These are phyloP conservation scores for Ancistrus triradiatus DNA, from an alignment of 2,113 vertebrate species.

Conservation along the genomic window DNA sequence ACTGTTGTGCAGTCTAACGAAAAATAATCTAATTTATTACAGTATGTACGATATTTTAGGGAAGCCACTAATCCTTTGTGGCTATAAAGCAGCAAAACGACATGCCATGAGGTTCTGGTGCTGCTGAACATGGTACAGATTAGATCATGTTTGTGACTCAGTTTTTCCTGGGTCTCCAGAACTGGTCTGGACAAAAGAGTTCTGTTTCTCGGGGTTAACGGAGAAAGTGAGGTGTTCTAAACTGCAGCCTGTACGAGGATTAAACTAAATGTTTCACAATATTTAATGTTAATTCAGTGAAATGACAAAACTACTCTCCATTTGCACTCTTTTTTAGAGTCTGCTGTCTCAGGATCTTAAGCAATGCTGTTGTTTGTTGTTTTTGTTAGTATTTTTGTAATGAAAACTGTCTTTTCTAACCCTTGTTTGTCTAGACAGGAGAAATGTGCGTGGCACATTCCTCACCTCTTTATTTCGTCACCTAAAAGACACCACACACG, in stretches of 20 bases:
- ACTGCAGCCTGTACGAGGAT: not conserved
- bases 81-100: not conserved
- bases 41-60: too few relatives aligned
- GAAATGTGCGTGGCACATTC: slow-evolving; percentile 14
- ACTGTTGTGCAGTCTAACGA: not conserved
- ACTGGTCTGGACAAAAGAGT: not conserved
- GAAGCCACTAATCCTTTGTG: not conserved
- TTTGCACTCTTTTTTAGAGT: too few relatives aligned
- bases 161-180: slow-evolving; percentile 16
- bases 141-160: slow-evolving; percentile 34
- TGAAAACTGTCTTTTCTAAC: not conserved
- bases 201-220: slow-evolving; percentile 8
- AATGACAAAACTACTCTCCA: not conserved
- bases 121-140: slow-evolving; percentile 15
- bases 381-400: not conserved
- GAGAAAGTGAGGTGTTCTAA: not conserved
- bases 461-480: slow-evolving; percentile 7
- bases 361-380: too few relatives aligned
- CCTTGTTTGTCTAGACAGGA: slow-evolving; percentile 10
- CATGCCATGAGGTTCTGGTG: not conserved
- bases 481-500: not conserved
- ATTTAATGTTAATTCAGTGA: not conserved
- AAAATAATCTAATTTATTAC: not conserved
- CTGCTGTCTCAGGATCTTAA: too few relatives aligned
- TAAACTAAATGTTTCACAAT: not conserved